phyloP scores from a whole-genome alignment of 2,888 invertebrate species.

The Euproctis similis region DNA sequence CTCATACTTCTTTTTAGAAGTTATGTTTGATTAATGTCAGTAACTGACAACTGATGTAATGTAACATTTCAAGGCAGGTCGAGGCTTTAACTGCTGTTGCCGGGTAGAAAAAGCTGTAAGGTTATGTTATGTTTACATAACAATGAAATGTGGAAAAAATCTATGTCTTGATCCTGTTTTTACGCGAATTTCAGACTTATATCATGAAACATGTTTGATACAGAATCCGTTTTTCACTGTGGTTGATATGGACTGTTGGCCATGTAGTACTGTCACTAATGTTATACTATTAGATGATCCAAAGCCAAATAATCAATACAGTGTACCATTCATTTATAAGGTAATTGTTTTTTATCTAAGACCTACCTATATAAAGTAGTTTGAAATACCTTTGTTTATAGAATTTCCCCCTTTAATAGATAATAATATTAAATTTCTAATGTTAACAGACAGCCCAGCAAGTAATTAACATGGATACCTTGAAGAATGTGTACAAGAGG shows the following conservation, averaged over 20 bases:
- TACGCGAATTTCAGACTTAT: slow-evolving; percentile 81
- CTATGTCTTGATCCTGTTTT: no score
- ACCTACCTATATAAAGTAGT: no score
- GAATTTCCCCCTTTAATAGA: not conserved
- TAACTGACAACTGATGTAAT: no score
- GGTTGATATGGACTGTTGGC: slow-evolving; percentile 89
- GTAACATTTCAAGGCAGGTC: no score
- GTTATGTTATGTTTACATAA: no score
- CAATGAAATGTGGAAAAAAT: no score
- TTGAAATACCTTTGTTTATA: no score
- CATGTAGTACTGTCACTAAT: slow-evolving; percentile 82
- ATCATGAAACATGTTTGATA: slow-evolving; percentile 89
- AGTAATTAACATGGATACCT: slow-evolving; percentile 65
- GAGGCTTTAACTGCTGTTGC: no score
- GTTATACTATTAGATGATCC: slow-evolving; percentile 80
- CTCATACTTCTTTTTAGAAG: no score
- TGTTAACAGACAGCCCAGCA: slow-evolving; percentile 74
- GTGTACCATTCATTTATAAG: slow-evolving; percentile 74
- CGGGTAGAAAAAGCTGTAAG: no score
- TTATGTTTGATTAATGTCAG: no score
- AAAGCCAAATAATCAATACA: slow-evolving; percentile 45
- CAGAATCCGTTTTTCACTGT: slow-evolving; percentile 90
- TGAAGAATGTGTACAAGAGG: slow-evolving; percentile 75
- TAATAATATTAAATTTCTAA: not conserved
- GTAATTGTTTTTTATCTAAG: slow-evolving; percentile 29